phyloP scores from a whole-genome alignment of 2,888 invertebrate genomes.

The Crematogaster levior region DNA sequence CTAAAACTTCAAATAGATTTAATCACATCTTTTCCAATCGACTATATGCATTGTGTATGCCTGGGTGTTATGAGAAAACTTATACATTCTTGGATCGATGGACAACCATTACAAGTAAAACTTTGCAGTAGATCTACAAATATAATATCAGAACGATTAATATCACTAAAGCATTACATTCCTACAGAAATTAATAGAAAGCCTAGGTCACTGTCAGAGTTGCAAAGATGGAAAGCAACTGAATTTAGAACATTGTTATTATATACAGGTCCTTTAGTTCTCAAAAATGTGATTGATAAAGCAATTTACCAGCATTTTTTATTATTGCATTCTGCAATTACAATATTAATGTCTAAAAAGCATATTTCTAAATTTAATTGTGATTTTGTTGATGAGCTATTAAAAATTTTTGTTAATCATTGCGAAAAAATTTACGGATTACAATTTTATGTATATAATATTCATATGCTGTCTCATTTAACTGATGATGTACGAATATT shows the following conservation, averaged over 20 bases:
- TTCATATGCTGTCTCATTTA: conserved; percentile 10
- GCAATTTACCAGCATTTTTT: background rate
- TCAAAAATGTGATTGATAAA: background rate
- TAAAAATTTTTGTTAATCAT: conserved; percentile 11
- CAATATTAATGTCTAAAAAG: conserved; percentile 1
- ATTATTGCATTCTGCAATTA: conserved; percentile 9
- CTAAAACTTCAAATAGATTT: no score
- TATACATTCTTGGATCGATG: background rate
- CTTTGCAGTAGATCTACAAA: background rate
- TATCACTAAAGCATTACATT: background rate
- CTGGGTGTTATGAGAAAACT: background rate
- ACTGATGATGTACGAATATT: background rate
- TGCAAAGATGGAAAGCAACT: background rate
- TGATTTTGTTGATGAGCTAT: background rate
- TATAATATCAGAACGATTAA: conserved; percentile 1
- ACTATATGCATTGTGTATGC: no score
- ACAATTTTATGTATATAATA: conserved; percentile 14
- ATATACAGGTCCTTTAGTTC: conserved; percentile 4
- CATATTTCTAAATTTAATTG: conserved; percentile 6
- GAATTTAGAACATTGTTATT: background rate
- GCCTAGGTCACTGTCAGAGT: background rate
- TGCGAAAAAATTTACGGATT: background rate
- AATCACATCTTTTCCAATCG: no score
- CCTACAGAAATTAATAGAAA: conserved; percentile 3
- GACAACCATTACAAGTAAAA: background rate